Evolutionary conservation across 1,140 invertebrate species (phyloP), one percentile per base, ranked within the genome.

Genomic region (Aphelenchoides besseyi): DNA sequence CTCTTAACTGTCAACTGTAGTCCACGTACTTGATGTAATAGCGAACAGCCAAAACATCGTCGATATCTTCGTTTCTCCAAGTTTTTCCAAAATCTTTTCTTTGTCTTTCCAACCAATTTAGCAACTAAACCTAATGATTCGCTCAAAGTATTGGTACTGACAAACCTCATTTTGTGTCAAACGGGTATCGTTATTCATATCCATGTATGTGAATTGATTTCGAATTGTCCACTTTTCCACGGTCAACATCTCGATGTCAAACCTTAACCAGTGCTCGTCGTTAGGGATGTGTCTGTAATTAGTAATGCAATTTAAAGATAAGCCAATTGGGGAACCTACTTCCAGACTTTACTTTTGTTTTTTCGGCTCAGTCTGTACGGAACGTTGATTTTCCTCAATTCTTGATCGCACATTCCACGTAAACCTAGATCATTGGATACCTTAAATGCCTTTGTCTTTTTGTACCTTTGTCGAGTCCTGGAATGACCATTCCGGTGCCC

Each of bases 401-500:
- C 82, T 18, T 66, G 71, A 23, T 81, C 71, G 59, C 81, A 84
- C 79, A 84, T 82, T 53, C 83, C 81, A 61, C 73, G 69, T 23
- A 79, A 74, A 33, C 77, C 74, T 66, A 55, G 53, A 12, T 54
- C 33, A 71, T 5, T 16, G 3, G 0, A 8, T 5, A 33, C 9
- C 12, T 68, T n/a, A 59, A 59, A 59, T 8, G 9, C 9, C 8
- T 23, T 9, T 9, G 9, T 23, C n/a, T 8, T 37, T 79, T 68
- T 29, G 71, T 59, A 8, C 78, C 78, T 63, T 83, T 85, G 64
- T 83, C 82, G 30, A 83, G 48, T 26, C 82, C 82, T 18, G 83
- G 83, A 68, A 83, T 83, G 28, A 73, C 73, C 82, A 83, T 84
- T 57, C 83, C 82, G n/a, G 76, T 74, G n/a, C 82, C 82, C 23